phyloP scores from a whole-genome alignment of 2,888 invertebrate species.

The Bedellia somnulentella region DNA sequence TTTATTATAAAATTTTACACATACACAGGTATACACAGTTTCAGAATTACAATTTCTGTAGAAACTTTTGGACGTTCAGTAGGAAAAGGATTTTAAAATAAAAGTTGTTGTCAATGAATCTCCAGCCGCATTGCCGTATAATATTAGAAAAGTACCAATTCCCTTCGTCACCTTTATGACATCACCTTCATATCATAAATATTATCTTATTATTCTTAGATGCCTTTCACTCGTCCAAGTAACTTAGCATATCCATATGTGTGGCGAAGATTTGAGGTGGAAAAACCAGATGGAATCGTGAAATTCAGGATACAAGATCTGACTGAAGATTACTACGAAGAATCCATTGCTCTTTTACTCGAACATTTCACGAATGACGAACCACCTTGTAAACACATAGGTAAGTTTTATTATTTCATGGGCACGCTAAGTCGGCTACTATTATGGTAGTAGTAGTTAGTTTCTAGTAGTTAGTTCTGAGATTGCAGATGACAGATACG shows the following conservation, averaged over 20 bases:
- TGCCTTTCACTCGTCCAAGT: slow-evolving; percentile 41
- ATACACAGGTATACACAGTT: too few species aligned
- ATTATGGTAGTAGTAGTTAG: too few species aligned
- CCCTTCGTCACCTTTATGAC: neutral
- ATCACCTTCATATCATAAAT: too few species aligned
- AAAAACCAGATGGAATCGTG: slow-evolving; percentile 16
- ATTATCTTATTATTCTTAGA: too few species aligned
- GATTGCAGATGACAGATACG: too few species aligned
- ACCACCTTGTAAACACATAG: slow-evolving; percentile 51
- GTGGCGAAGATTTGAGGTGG: slow-evolving; percentile 34
- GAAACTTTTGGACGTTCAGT: too few species aligned
- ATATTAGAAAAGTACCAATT: neutral
- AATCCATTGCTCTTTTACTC: slow-evolving; percentile 32
- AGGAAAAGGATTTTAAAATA: neutral
- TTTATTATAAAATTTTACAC: too few species aligned
- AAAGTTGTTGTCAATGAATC: neutral
- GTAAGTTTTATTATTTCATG: slow-evolving; percentile 16
- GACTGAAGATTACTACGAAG: slow-evolving; percentile 35
- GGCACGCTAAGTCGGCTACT: too few species aligned
- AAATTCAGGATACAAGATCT: slow-evolving; percentile 45
- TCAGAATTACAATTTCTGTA: too few species aligned
- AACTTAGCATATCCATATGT: slow-evolving; percentile 31
- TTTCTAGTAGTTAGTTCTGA: too few species aligned
- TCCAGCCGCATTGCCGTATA: neutral
- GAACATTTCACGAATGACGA: slow-evolving; percentile 50